Conservation (phyloP, 2,113 vertebrate species). For the Variabilichromis moorii region DNA sequence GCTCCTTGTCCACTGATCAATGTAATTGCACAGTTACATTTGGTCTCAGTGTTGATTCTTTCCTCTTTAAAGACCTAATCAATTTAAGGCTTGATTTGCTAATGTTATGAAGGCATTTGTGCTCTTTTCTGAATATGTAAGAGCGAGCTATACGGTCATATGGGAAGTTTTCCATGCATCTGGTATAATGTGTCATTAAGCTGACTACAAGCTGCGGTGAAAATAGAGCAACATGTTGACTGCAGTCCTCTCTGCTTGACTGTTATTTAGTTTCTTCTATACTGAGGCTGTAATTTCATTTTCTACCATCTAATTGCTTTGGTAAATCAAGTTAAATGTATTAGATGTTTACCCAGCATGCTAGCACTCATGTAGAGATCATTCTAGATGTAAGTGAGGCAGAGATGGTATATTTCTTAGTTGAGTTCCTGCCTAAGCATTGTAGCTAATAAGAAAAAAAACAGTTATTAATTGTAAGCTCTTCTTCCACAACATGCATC, state of each 20-base stretch:
- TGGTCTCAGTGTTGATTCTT: neutral
- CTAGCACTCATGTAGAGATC: neutral
- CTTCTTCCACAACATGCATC: neutral
- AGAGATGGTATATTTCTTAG: neutral
- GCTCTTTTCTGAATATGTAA: neutral
- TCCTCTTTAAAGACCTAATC: neutral
- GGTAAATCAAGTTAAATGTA: constrained; percentile 7
- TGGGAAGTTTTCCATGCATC: neutral
- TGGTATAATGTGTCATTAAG: neutral
- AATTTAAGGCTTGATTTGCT: neutral
- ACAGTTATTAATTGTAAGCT: neutral
- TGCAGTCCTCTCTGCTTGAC: neutral
- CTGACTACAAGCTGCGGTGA: neutral
- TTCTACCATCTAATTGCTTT: neutral
- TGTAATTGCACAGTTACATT: constrained; percentile 4
- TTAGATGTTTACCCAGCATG: neutral
- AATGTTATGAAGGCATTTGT: neutral
- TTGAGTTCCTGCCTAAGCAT: neutral
- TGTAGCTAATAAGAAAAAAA: neutral
- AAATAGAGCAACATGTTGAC: neutral
- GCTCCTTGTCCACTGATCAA: constrained; percentile 1
- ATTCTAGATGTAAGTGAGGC: neutral
- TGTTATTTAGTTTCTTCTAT: neutral
- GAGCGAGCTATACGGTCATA: neutral
- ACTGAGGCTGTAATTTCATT: neutral